Percentiles rank a stretch among this genome's conserved stretches.
Evolutionary conservation across 2,113 vertebrate species (phyloP).

Genomic region (Marcusenius ussheri): DNA sequence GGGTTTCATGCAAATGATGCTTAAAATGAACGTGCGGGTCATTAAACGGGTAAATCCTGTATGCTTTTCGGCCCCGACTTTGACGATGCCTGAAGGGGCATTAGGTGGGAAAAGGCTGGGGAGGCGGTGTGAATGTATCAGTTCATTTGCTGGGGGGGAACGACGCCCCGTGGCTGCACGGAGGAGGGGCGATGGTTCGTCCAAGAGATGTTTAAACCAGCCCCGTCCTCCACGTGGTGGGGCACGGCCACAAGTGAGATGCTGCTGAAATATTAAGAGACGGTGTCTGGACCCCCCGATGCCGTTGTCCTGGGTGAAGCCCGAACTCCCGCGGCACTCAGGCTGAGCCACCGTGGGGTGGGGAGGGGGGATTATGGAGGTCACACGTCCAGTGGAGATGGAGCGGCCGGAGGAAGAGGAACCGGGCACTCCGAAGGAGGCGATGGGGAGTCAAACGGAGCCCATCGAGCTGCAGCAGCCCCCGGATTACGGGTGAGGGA

Average conservation of each 20-base stretch:
- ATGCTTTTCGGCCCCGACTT: neutral
- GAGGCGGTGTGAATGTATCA: neutral
- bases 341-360: constrained; percentile 1
- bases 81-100: neutral
- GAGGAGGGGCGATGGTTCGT: neutral
- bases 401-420: neutral
- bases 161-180: neutral
- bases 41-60: neutral
- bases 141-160: neutral
- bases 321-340: constrained; percentile 1
- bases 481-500: constrained; percentile 3
- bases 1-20: neutral
- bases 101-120: neutral
- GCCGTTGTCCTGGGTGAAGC: neutral
- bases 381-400: constrained; percentile 2
- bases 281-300: constrained; percentile 1
- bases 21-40: neutral
- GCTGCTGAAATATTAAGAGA: constrained; percentile 1
- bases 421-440: neutral
- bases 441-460: constrained; percentile 3
- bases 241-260: neutral
- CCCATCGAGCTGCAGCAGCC: neutral
- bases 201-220: neutral
- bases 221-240: constrained; percentile 10
- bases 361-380: constrained; percentile 6